These are phyloP conservation scores for Pardosa pseudoannulata DNA, from an alignment of 2,888 invertebrate genomes.

Conservation along the genomic window DNA sequence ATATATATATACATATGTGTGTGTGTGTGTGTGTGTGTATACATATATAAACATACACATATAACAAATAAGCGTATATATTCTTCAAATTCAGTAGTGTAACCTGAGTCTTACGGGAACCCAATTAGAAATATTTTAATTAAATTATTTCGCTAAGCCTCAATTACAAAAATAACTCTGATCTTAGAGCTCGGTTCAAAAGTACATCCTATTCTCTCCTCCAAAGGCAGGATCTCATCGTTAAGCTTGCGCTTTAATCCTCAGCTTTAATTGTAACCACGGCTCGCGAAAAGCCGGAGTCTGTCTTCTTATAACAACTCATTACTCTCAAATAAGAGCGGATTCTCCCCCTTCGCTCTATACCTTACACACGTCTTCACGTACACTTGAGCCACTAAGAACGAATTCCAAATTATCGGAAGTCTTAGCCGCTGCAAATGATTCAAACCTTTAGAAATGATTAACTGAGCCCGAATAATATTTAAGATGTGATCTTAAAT, in stretches of 20 bases:
- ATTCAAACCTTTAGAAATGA: slow-evolving; percentile 5
- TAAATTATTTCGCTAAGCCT: too few relatives aligned
- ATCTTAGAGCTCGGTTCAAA: slow-evolving; percentile 14
- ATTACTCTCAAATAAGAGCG: slow-evolving; percentile 18
- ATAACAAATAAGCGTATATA: too few relatives aligned
- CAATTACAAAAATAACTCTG: too few relatives aligned
- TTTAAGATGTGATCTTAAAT: background rate
- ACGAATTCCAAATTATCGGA: background rate
- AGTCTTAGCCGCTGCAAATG: background rate
- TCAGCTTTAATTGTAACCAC: slow-evolving; percentile 51
- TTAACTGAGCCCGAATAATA: background rate
- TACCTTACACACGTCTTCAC: background rate
- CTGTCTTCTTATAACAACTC: slow-evolving; percentile 28
- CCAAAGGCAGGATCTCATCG: slow-evolving; percentile 46
- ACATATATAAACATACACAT: too few relatives aligned
- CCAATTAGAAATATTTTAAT: too few relatives aligned
- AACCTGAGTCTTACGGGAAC: too few relatives aligned
- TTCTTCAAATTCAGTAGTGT: too few relatives aligned
- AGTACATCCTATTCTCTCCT: slow-evolving; percentile 23
- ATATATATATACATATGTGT: too few relatives aligned
- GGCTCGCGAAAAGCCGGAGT: background rate
- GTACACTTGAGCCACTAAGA: background rate
- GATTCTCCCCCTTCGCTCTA: background rate
- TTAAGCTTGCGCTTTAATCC: slow-evolving; percentile 45
- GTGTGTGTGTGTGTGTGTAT: too few relatives aligned